These are phyloP conservation scores for Passer montanus DNA, from an alignment of 2,113 vertebrate species.

Conservation along the genomic window DNA sequence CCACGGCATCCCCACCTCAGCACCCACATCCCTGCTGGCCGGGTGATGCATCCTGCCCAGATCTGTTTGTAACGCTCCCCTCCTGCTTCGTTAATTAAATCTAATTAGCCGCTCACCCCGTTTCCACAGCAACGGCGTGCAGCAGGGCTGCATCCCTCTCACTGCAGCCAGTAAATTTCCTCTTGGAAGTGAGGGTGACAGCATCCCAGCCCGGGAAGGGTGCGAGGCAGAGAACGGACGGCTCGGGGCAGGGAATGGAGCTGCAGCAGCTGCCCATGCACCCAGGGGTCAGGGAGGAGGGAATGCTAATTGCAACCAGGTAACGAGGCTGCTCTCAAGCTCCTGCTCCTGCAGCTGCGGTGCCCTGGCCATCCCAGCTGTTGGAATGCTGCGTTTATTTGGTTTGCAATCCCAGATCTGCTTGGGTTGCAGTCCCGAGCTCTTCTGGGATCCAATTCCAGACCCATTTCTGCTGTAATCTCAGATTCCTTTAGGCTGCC, in stretches of 20 bases:
- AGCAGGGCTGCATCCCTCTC: constrained; percentile 3
- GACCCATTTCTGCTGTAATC: not conserved
- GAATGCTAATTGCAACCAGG: not conserved
- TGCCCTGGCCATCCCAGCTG: not conserved
- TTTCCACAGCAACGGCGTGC: constrained; percentile 58
- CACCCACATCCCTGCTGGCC: not conserved
- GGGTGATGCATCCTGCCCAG: not conserved
- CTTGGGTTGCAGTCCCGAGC: not conserved
- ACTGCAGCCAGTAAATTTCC: constrained; percentile 17
- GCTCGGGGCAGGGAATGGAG: not conserved
- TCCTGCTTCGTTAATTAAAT: constrained; percentile 55
- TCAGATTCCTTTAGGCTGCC: not conserved
- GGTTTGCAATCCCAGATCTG: not conserved
- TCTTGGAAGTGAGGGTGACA: not conserved
- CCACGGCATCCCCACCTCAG: not conserved
- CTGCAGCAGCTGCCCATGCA: not conserved
- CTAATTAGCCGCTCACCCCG: constrained; percentile 43
- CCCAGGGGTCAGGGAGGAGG: not conserved
- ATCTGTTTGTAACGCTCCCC: not conserved
- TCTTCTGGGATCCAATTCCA: not conserved
- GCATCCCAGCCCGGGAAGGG: not conserved
- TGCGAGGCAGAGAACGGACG: not conserved
- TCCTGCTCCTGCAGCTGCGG: not conserved
- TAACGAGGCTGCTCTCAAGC: not conserved
- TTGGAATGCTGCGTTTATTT: not conserved